These are phyloP conservation scores for Himantopus leucocephalus DNA, from an alignment of 2,113 vertebrate genomes.

Conservation along the genomic window DNA sequence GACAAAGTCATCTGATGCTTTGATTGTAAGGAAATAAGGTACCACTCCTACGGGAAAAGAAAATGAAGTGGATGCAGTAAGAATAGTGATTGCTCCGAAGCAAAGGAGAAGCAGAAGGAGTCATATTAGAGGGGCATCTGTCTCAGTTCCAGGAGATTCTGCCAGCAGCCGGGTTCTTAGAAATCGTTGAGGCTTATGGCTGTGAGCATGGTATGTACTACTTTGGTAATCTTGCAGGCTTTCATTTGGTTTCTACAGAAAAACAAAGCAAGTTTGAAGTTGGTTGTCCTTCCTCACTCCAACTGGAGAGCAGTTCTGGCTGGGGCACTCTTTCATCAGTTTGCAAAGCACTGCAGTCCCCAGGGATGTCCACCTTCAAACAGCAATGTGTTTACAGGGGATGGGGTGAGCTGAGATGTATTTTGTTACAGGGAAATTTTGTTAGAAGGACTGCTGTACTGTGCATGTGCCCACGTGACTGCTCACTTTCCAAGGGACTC, in stretches of 20 bases:
- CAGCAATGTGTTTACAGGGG: neutral
- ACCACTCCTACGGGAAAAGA: neutral
- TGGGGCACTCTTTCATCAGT: neutral
- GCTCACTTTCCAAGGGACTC: neutral
- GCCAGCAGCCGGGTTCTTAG: neutral
- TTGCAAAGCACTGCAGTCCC: neutral
- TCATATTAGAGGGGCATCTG: neutral
- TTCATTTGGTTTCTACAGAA: constrained; percentile 5
- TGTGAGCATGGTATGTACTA: neutral
- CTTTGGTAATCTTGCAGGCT: neutral
- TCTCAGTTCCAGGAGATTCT: neutral
- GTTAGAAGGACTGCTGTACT: neutral
- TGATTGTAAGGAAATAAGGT: neutral
- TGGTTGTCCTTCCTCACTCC: neutral
- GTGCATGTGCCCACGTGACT: neutral
- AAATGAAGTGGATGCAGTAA: neutral
- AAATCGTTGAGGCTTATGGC: neutral
- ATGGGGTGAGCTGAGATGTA: neutral
- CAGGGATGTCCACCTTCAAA: neutral
- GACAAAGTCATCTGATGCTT: neutral
- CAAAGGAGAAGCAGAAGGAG: neutral
- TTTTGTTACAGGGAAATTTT: neutral
- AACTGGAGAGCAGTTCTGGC: neutral
- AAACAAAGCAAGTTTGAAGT: neutral
- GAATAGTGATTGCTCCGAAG: neutral